Evolutionary conservation across 2,113 vertebrate genomes (phyloP).

Genomic region (Prinia subflava): DNA sequence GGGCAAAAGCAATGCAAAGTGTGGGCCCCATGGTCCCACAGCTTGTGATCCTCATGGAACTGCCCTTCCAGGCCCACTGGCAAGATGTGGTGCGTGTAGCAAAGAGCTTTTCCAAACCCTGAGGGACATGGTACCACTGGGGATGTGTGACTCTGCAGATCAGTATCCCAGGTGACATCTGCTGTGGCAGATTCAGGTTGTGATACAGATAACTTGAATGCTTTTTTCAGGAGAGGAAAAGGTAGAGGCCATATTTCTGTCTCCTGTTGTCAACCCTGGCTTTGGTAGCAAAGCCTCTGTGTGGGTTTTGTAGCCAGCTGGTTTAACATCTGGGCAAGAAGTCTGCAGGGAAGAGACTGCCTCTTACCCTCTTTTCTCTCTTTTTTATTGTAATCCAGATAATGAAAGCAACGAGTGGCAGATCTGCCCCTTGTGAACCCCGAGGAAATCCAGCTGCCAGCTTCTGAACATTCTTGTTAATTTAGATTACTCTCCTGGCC

Average conservation of each 20-base stretch:
- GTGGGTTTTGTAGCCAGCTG: neutral
- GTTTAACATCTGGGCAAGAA: neutral
- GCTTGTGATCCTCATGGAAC: neutral
- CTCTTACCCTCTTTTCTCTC: neutral
- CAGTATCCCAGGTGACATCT: neutral
- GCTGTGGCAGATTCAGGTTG: neutral
- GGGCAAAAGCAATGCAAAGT: neutral
- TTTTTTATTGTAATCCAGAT: slow-evolving; percentile 38
- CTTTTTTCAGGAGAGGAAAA: neutral
- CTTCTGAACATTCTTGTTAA: slow-evolving; percentile 7
- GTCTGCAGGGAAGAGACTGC: neutral
- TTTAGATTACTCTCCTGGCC: slow-evolving; percentile 17
- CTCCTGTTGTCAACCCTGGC: neutral
- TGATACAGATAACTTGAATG: neutral
- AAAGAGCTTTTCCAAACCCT: neutral
- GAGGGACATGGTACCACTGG: neutral
- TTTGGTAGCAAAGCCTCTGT: neutral
- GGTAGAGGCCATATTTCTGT: neutral
- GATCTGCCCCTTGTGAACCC: neutral
- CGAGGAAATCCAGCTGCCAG: neutral
- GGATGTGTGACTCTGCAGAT: neutral
- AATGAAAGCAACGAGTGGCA: neutral
- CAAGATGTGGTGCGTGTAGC: neutral
- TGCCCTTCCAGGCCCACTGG: neutral
- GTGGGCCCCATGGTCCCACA: neutral